A percentile compares a stretch with the other conserved stretches of the same genome.
Conservation (phyloP, 2,113 vertebrate species). For the Stomatorhinus ivindoensis region DNA sequence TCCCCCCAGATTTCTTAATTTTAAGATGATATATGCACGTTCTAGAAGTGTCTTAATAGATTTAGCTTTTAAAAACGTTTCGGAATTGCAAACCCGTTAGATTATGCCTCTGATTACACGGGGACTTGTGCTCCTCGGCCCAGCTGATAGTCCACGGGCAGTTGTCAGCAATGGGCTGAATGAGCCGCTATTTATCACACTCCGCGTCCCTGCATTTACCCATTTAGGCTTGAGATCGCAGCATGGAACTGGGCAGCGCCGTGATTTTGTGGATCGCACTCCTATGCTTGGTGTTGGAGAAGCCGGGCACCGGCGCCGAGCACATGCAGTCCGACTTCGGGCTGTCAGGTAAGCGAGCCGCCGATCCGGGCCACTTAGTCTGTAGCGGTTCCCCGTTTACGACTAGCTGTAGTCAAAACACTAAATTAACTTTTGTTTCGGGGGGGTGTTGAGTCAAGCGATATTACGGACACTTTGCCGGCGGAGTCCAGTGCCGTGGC, state of each 20-base stretch:
- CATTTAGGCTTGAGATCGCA: conserved; percentile 20
- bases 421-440: not conserved
- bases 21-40: not conserved
- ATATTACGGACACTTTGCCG: not conserved
- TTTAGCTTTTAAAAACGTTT: not conserved
- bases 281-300: conserved; percentile 53
- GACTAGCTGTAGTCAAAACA: not conserved
- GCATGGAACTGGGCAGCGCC: conserved; percentile 56
- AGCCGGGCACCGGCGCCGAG: conserved; percentile 35
- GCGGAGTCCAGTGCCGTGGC: conserved; percentile 22
- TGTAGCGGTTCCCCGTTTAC: not conserved
- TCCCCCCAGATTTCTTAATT: not conserved
- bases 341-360: conserved; percentile 35
- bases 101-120: not conserved
- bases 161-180: not conserved
- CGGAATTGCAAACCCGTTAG: not conserved
- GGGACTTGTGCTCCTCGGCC: not conserved
- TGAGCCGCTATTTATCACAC: not conserved
- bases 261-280: conserved; percentile 55
- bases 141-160: not conserved
- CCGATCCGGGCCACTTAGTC: not conserved
- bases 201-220: not conserved
- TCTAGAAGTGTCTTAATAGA: not conserved
- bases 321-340: conserved; percentile 41
- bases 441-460: not conserved